Percentiles rank a stretch among this genome's conserved stretches.
These are phyloP conservation scores for Acrobasis suavella DNA, from an alignment of 2,888 invertebrate species.

Conservation along the genomic window DNA sequence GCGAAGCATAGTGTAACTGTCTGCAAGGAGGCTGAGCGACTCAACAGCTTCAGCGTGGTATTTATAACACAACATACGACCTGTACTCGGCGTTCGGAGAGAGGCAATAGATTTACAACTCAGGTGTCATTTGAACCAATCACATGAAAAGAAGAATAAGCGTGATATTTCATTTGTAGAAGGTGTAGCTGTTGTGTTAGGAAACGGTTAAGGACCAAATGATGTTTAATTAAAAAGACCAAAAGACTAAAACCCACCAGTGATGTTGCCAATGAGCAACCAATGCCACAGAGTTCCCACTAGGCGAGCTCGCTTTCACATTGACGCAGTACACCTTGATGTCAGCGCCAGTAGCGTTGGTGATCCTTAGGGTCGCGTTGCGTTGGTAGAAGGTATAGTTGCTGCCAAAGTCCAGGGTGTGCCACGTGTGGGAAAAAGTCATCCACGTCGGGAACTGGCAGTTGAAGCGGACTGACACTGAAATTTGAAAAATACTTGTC, in stretches of 20 bases:
- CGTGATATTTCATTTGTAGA: too few species aligned
- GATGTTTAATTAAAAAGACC: background rate
- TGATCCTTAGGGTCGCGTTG: conserved; percentile 88
- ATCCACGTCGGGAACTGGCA: conserved; percentile 95
- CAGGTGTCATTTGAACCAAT: too few species aligned
- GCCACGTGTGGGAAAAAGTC: conserved; percentile 92
- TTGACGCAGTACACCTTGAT: conserved; percentile 86
- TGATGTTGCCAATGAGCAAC: conserved; percentile 82
- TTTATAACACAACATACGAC: too few species aligned
- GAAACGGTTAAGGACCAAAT: too few species aligned
- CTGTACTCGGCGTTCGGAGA: too few species aligned
- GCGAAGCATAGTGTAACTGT: too few species aligned
- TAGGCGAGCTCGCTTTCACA: conserved; percentile 80
- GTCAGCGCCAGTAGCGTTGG: conserved; percentile 83
- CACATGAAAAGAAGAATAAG: too few species aligned
- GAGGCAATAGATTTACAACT: too few species aligned
- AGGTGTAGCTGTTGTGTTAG: too few species aligned
- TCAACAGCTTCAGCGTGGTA: too few species aligned
- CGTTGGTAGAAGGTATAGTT: conserved; percentile 93
- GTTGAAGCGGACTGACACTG: conserved; percentile 87
- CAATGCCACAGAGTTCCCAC: conserved; percentile 75
- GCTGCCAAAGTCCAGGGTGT: conserved; percentile 92
- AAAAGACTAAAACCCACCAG: conserved; percentile 55
- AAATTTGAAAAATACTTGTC: conserved; percentile 34
- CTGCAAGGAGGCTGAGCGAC: too few species aligned